Percentiles rank a stretch among this genome's conserved stretches.
Conservation (phyloP, 2,797 vertebrate species). For the Cynodonichthys magdalenae region DNA sequence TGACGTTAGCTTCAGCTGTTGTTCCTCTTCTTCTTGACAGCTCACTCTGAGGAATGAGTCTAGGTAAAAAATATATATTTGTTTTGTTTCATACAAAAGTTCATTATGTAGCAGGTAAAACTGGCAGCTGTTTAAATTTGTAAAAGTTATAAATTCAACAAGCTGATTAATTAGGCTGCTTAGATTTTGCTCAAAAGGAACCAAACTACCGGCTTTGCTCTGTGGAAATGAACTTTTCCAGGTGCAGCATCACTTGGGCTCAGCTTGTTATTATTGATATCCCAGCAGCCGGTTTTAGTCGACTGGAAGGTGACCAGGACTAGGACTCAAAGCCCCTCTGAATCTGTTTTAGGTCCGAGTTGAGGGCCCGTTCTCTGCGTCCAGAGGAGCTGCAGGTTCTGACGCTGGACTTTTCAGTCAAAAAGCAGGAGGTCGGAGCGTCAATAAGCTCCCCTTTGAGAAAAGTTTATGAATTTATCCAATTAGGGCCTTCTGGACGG, state of each 20-base stretch:
- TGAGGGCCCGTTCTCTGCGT: slow-evolving; percentile 50
- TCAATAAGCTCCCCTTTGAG: slow-evolving; percentile 49
- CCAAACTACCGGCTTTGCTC: not conserved
- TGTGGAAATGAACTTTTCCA: slow-evolving; percentile 3
- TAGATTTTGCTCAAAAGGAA: slow-evolving; percentile 3
- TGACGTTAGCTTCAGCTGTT: too few relatives aligned
- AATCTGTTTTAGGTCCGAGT: slow-evolving; percentile 24
- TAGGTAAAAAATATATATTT: too few relatives aligned
- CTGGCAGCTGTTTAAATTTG: not conserved
- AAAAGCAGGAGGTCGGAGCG: slow-evolving; percentile 32
- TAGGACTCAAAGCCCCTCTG: slow-evolving; percentile 14
- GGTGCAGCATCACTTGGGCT: slow-evolving; percentile 1
- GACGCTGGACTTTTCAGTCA: slow-evolving; percentile 33
- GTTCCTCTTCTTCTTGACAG: too few relatives aligned
- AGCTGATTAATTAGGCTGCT: not conserved
- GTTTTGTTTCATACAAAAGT: too few relatives aligned
- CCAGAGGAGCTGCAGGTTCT: slow-evolving; percentile 61
- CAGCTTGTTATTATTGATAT: slow-evolving; percentile 42
- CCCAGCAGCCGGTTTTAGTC: slow-evolving; percentile 24
- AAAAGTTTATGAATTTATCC: slow-evolving; percentile 82
- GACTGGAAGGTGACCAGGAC: slow-evolving; percentile 64
- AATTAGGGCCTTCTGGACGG: slow-evolving; percentile 72
- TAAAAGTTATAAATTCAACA: not conserved
- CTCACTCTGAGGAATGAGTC: too few relatives aligned
- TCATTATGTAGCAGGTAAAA: not conserved